Conservation (phyloP, 2,113 vertebrate species). For the Triplophysa tibetana region DNA sequence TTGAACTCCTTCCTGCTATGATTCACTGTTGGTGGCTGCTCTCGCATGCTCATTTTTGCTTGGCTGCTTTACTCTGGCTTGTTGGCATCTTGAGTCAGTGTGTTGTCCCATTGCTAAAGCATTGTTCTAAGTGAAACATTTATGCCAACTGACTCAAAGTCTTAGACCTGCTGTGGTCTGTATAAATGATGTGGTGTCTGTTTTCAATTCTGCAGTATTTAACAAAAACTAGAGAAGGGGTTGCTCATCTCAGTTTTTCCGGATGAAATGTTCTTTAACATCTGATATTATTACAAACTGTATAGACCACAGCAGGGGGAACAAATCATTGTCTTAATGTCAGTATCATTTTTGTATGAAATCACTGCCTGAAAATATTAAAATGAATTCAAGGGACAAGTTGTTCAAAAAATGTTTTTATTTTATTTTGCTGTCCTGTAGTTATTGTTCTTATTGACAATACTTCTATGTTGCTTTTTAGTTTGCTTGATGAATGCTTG, state of each 20-base stretch:
- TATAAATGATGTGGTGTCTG: background rate
- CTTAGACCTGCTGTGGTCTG: background rate
- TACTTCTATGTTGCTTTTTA: background rate
- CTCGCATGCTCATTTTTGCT: slow-evolving; percentile 17
- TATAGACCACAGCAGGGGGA: background rate
- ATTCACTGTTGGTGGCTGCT: slow-evolving; percentile 18
- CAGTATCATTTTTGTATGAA: background rate
- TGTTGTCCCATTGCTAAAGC: background rate
- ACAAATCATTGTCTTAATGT: background rate
- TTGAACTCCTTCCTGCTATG: slow-evolving; percentile 29
- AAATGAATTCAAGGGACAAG: background rate
- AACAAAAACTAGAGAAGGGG: background rate
- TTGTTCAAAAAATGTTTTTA: background rate
- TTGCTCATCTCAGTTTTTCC: background rate
- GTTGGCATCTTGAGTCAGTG: slow-evolving; percentile 19
- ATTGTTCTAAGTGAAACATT: slow-evolving; percentile 1
- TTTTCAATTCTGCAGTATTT: background rate
- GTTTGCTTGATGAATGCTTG: slow-evolving; percentile 1
- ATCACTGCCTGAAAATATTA: slow-evolving; percentile 8
- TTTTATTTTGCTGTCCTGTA: background rate
- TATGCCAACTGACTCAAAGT: background rate
- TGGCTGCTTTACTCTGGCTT: slow-evolving; percentile 10
- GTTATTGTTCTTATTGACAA: background rate
- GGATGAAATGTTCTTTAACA: background rate
- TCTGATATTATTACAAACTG: background rate